Percentiles rank a stretch among this genome's conserved stretches.
Conservation (phyloP, 2,797 vertebrate genomes). For the Chelonia mydas region DNA sequence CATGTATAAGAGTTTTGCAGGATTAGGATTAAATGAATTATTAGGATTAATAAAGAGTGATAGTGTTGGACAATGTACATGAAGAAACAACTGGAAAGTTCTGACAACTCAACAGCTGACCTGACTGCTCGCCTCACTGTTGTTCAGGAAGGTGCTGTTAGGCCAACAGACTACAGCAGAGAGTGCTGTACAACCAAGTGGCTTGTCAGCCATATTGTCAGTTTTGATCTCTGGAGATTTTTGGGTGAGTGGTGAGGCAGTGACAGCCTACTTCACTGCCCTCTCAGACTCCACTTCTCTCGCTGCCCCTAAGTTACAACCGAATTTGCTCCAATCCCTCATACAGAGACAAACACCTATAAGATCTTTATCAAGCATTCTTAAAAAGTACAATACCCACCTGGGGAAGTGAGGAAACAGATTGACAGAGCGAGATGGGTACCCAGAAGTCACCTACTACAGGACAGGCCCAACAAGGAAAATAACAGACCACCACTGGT, state of each 20-base stretch:
- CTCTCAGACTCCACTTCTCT: neutral
- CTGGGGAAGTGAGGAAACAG: too few relatives aligned
- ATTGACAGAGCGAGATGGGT: too few relatives aligned
- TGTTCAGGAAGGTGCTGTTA: neutral
- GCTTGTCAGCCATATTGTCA: neutral
- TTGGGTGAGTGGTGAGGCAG: neutral
- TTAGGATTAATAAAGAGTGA: neutral
- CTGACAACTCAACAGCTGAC: neutral
- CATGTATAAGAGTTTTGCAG: neutral
- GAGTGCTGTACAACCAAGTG: neutral
- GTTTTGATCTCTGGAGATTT: neutral
- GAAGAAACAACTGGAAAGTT: neutral
- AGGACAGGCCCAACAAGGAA: too few relatives aligned
- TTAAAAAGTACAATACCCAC: too few relatives aligned
- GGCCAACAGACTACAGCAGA: neutral
- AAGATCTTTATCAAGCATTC: too few relatives aligned
- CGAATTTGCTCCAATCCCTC: too few relatives aligned
- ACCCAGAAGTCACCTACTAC: too few relatives aligned
- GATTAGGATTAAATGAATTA: neutral
- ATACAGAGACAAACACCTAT: too few relatives aligned
- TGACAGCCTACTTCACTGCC: accelerated
- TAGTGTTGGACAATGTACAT: too few relatives aligned
- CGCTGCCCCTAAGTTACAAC: too few relatives aligned
- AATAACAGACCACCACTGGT: too few relatives aligned
- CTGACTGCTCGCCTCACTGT: accelerated